These are phyloP conservation scores for Sclerurus mexicanus DNA, from an alignment of 2,113 vertebrate genomes.

Conservation along the genomic window DNA sequence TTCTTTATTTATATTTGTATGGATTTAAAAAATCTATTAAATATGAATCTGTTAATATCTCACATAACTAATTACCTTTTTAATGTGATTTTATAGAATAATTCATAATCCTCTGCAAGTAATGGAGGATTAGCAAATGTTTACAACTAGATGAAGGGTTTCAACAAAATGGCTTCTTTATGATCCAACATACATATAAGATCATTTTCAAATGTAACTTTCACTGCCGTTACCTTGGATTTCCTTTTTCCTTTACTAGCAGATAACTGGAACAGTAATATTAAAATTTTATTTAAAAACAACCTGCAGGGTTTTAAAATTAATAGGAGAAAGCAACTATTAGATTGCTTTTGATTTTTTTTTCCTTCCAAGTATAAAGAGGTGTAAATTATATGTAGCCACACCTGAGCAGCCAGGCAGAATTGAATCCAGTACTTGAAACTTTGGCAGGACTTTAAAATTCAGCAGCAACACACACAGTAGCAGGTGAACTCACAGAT, in stretches of 20 bases:
- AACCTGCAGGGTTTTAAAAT: slow-evolving; percentile 25
- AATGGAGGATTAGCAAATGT: slow-evolving; percentile 66
- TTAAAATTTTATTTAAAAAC: not conserved
- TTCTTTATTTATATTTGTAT: slow-evolving; percentile 85
- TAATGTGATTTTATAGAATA: slow-evolving; percentile 80
- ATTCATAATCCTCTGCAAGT: slow-evolving; percentile 66
- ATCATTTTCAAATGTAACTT: slow-evolving; percentile 23
- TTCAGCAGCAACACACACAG: not conserved
- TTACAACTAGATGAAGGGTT: slow-evolving; percentile 68
- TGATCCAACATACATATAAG: not conserved
- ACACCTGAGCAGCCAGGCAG: not conserved
- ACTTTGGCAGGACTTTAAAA: not conserved
- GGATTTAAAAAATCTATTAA: slow-evolving; percentile 75
- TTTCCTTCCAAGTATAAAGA: not conserved
- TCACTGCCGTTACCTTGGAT: slow-evolving; percentile 66
- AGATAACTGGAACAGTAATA: slow-evolving; percentile 53
- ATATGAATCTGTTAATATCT: slow-evolving; percentile 76
- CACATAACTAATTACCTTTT: slow-evolving; percentile 77
- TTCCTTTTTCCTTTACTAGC: slow-evolving; percentile 43
- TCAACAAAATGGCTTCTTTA: slow-evolving; percentile 54
- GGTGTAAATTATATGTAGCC: not conserved
- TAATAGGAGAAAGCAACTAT: not conserved
- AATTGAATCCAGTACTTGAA: slow-evolving; percentile 14
- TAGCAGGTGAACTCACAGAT: not conserved
- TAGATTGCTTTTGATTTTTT: not conserved